Percentiles rank a stretch among this genome's conserved stretches.
Evolutionary conservation across 2,797 vertebrate species (phyloP).

Genomic region (Pelobates cultripes): DNA sequence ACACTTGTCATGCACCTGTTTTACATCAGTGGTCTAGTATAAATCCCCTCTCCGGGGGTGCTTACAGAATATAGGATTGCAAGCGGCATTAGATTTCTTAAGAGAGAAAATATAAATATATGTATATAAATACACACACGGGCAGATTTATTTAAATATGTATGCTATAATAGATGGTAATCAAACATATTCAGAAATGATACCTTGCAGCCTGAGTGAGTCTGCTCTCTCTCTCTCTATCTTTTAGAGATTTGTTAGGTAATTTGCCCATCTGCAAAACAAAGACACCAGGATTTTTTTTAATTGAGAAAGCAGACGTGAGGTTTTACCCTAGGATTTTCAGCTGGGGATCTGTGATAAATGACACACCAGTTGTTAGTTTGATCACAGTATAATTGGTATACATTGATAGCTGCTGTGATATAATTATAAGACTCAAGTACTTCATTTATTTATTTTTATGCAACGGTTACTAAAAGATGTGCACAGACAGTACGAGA

Average conservation of each 20-base stretch:
- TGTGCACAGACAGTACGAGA: not conserved
- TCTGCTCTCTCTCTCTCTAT: not conserved
- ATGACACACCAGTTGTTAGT: not conserved
- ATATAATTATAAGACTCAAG: not conserved
- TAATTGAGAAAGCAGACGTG: not conserved
- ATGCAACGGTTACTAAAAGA: not conserved
- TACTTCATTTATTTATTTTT: not conserved
- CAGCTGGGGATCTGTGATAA: slow-evolving; percentile 4
- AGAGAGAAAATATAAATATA: not conserved
- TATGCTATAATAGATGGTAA: not conserved
- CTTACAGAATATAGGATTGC: not conserved
- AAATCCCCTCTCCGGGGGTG: not conserved
- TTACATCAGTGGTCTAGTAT: not conserved
- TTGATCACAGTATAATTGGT: slow-evolving; percentile 5
- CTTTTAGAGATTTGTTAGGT: not conserved
- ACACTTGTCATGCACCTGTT: not conserved
- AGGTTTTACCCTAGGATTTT: not conserved
- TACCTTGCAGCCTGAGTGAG: not conserved
- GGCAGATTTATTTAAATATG: not conserved
- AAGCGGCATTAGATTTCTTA: not conserved
- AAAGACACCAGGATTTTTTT: not conserved
- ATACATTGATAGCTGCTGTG: not conserved
- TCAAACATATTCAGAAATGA: not conserved
- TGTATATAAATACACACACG: not conserved
- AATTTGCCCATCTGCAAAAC: not conserved